phyloP scores from a whole-genome alignment of 2,113 vertebrate species.

The Chloebia gouldiae region DNA sequence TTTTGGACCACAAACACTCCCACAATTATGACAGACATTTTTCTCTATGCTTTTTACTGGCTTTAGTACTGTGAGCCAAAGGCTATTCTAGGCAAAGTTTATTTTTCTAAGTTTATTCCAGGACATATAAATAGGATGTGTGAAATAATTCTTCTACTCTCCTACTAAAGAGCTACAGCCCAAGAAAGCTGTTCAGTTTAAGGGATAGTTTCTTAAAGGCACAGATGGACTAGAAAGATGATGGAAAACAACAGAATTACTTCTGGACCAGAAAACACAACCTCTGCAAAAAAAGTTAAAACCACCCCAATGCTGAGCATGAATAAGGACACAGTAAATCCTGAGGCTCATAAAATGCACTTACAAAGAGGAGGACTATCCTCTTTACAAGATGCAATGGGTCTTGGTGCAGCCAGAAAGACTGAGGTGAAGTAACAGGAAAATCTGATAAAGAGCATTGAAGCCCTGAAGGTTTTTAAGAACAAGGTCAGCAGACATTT shows the following conservation, averaged over 20 bases:
- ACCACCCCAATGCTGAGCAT: rapidly evolving
- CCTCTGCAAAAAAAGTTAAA: background rate
- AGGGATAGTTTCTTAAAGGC: background rate
- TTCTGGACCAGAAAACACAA: background rate
- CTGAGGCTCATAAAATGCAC: background rate
- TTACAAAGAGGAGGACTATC: background rate
- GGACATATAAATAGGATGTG: background rate
- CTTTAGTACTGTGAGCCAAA: background rate
- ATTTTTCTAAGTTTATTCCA: constrained; percentile 11
- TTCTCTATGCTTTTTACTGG: background rate
- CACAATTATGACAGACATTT: background rate
- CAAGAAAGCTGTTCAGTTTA: background rate
- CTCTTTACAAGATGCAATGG: background rate
- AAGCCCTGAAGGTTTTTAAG: background rate
- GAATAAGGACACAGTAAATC: background rate
- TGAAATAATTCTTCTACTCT: constrained; percentile 9
- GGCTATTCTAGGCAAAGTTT: background rate
- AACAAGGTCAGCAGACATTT: background rate
- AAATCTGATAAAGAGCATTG: background rate
- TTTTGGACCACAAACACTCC: background rate
- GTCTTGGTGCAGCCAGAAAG: background rate
- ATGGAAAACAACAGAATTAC: background rate
- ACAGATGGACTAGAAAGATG: background rate
- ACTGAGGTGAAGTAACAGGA: background rate
- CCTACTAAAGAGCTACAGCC: background rate